phyloP scores from a whole-genome alignment of 2,888 invertebrate species.

The Heteromyza rotundicornis region DNA sequence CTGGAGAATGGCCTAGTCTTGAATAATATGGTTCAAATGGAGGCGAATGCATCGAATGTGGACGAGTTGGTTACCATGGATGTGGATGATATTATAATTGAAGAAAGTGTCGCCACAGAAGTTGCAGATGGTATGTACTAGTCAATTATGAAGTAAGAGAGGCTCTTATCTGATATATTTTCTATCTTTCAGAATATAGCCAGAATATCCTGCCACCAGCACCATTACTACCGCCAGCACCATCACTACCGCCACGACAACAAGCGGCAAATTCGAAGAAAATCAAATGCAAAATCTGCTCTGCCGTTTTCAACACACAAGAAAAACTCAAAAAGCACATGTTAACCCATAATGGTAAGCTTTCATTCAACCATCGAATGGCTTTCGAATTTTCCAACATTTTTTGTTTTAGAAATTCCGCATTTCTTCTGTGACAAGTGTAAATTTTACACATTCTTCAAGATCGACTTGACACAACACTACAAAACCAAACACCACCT shows the following conservation, averaged over 20 bases:
- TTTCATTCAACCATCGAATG: not conserved
- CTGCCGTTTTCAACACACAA: conserved; percentile 27
- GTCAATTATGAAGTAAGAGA: too few relatives aligned
- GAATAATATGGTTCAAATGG: conserved; percentile 30
- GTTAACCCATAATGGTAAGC: conserved; percentile 38
- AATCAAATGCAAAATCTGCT: conserved; percentile 11
- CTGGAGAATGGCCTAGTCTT: not conserved
- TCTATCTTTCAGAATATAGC: too few relatives aligned
- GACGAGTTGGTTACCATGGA: conserved; percentile 37
- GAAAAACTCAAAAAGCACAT: conserved; percentile 36
- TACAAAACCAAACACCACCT: conserved; percentile 44
- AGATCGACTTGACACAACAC: conserved; percentile 49
- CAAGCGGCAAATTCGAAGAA: not conserved
- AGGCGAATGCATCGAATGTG: not conserved
- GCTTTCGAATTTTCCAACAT: not conserved
- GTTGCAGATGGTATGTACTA: conserved; percentile 19
- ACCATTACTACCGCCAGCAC: not conserved
- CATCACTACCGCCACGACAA: not conserved
- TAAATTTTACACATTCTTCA: conserved; percentile 47
- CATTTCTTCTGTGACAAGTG: conserved; percentile 55
- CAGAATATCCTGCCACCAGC: too few relatives aligned
- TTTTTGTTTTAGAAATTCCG: conserved; percentile 44
- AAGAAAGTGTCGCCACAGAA: conserved; percentile 30
- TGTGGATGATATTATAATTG: conserved; percentile 46
- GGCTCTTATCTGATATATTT: too few relatives aligned